phyloP scores from a whole-genome alignment of 2,888 invertebrate species.

The Teleogryllus oceanicus region DNA sequence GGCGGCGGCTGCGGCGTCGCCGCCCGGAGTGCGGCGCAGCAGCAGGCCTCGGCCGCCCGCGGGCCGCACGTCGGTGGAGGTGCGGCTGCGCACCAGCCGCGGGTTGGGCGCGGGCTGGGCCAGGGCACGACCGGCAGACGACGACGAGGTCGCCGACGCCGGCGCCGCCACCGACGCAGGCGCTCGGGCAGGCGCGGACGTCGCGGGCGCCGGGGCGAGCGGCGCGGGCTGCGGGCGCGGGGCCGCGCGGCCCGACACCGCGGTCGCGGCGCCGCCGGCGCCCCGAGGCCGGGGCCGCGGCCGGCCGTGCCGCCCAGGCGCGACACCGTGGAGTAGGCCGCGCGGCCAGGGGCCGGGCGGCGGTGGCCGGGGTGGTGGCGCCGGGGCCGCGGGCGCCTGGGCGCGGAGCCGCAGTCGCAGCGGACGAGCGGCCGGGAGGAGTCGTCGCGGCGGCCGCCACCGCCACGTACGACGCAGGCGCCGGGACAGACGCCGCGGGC shows the following conservation, averaged over 20 bases:
- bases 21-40: conserved; percentile 4
- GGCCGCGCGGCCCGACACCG: conserved; percentile 27
- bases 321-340: not conserved
- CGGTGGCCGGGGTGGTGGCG: conserved; percentile 29
- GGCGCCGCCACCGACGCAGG: not conserved
- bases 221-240: not conserved
- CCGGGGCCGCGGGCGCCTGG: conserved; percentile 26
- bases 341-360: conserved; percentile 23
- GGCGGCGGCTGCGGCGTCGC: conserved; percentile 12
- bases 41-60: conserved; percentile 20
- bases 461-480: not conserved
- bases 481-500: not conserved
- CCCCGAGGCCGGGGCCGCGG: not conserved
- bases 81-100: conserved; percentile 31
- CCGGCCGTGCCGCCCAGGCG: not conserved
- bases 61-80: conserved; percentile 31
- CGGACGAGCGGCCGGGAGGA: not conserved
- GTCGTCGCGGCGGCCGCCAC: not conserved
- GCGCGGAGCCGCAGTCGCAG: not conserved
- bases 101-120: conserved; percentile 25
- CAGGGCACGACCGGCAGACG: not conserved
- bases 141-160: not conserved
- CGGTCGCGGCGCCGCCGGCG: conserved; percentile 29
- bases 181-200: not conserved
- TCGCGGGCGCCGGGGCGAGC: no score